Conservation (phyloP, 2,797 vertebrate species). For the Cyclopterus lumpus region DNA sequence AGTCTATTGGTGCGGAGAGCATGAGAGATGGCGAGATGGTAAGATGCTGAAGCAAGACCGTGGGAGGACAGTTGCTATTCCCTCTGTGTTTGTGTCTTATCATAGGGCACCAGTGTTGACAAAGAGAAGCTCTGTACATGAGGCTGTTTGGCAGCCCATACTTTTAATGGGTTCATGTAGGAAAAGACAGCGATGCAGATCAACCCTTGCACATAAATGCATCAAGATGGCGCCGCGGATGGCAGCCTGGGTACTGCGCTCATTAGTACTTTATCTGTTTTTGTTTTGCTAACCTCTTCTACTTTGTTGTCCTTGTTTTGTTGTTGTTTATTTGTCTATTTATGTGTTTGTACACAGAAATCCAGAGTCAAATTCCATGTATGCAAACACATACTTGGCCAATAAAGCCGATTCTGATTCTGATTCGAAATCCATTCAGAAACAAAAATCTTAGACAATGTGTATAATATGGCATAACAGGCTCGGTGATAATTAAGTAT, state of each 20-base stretch:
- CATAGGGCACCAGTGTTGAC: constrained; percentile 66
- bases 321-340: no score
- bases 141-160: constrained; percentile 47
- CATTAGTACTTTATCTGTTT: no score
- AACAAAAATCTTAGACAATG: no score
- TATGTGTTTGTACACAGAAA: no score
- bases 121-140: constrained; percentile 28
- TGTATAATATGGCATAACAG: neutral
- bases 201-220: constrained; percentile 16
- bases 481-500: neutral
- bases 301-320: no score
- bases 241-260: no score
- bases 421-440: no score
- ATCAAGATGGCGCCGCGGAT: neutral
- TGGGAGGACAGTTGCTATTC: constrained; percentile 68
- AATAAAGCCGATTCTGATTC: no score
- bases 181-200: constrained; percentile 15
- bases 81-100: constrained; percentile 59
- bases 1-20: constrained; percentile 60
- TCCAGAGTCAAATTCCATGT: no score
- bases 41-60: constrained; percentile 40
- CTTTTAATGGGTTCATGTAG: constrained; percentile 39
- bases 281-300: no score
- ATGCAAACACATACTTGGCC: no score
- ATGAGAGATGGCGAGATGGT: constrained; percentile 54